Conservation (phyloP, 2,888 invertebrate genomes). For the Trichopria drosophilae region DNA sequence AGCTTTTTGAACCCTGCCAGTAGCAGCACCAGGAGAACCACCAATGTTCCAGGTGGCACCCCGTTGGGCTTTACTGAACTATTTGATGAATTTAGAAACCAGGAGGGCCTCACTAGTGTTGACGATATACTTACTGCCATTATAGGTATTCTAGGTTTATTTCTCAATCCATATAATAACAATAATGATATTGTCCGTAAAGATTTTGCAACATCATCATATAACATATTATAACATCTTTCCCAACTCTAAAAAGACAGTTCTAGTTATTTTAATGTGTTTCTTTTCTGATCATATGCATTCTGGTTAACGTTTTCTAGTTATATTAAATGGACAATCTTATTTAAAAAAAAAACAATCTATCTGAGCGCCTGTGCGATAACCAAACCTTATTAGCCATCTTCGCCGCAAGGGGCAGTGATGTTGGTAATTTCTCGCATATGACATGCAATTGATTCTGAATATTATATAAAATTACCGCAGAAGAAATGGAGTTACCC, state of each 20-base stretch:
- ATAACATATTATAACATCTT: constrained; percentile 1
- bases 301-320: too few relatives aligned
- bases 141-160: constrained; percentile 66
- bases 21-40: constrained; percentile 75
- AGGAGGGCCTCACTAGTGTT: constrained; percentile 84
- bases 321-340: too few relatives aligned
- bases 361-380: too few relatives aligned
- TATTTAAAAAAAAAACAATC: too few relatives aligned
- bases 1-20: constrained; percentile 84
- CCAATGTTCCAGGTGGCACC: constrained; percentile 67
- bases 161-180: neutral
- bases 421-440: too few relatives aligned
- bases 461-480: too few relatives aligned
- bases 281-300: too few relatives aligned
- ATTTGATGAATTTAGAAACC: constrained; percentile 83
- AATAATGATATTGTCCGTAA: neutral
- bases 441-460: too few relatives aligned
- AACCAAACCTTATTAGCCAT: too few relatives aligned
- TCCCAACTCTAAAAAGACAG: neutral
- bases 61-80: constrained; percentile 85
- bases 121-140: constrained; percentile 87
- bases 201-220: constrained; percentile 5
- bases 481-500: too few relatives aligned
- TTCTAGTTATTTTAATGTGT: constrained; percentile 10
- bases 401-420: too few relatives aligned